phyloP scores from a whole-genome alignment of 2,888 invertebrate genomes.

The Cantharis lateralis region DNA sequence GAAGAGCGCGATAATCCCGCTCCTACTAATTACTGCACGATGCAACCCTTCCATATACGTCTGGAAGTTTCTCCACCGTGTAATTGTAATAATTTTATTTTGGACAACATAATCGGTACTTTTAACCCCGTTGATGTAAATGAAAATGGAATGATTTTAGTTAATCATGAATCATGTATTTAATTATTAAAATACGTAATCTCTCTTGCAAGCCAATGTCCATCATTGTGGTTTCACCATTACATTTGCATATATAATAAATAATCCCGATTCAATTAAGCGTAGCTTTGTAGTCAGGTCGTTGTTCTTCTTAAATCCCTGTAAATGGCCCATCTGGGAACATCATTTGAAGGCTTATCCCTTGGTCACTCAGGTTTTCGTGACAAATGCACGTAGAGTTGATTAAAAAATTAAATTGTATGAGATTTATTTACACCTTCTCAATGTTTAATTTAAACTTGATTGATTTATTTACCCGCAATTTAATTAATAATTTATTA shows the following conservation, averaged over 20 bases:
- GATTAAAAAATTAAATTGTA: background rate
- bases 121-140: background rate
- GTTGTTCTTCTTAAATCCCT: slow-evolving; percentile 56
- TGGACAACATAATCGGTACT: slow-evolving; percentile 11
- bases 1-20: slow-evolving; percentile 52
- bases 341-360: slow-evolving; percentile 40
- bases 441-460: background rate
- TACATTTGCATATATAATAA: slow-evolving; percentile 56
- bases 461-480: background rate
- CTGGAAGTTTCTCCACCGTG: slow-evolving; percentile 23
- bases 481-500: background rate
- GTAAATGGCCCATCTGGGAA: slow-evolving; percentile 56
- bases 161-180: slow-evolving; percentile 38
- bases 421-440: background rate
- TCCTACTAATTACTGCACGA: slow-evolving; percentile 49
- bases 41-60: slow-evolving; percentile 37
- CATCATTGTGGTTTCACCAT: slow-evolving; percentile 48
- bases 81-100: slow-evolving; percentile 25
- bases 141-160: background rate
- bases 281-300: slow-evolving; percentile 45
- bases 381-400: background rate
- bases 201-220: slow-evolving; percentile 40
- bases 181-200: slow-evolving; percentile 39
- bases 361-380: slow-evolving; percentile 43
- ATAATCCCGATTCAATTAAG: slow-evolving; percentile 52